Conservation (phyloP, 2,888 invertebrate genomes). For the Eumerus sabulonum region DNA sequence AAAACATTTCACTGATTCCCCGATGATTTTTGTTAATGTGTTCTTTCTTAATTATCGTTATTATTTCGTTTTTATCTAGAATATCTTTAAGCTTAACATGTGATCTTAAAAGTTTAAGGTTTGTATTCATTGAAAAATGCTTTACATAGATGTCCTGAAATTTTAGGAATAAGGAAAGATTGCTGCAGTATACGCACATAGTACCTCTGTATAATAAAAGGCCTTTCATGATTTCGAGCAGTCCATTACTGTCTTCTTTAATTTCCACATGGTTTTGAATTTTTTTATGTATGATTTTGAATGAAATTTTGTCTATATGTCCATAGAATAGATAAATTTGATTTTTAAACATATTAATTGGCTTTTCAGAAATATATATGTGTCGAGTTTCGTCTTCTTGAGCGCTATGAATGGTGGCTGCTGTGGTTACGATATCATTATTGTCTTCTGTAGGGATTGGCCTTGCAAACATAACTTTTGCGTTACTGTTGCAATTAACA, state of each 20-base stretch:
- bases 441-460: not conserved
- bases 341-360: no score
- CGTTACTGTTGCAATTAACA: not conserved
- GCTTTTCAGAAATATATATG: no score
- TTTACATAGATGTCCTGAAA: no score
- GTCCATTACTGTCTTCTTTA: not conserved
- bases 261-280: slow-evolving; percentile 10
- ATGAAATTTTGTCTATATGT: not conserved
- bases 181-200: slow-evolving; percentile 3
- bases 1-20: slow-evolving; percentile 15
- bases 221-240: no score
- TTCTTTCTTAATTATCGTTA: no score
- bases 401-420: not conserved
- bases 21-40: no score
- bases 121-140: slow-evolving; percentile 27
- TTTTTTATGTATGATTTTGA: no score
- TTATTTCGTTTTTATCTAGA: slow-evolving; percentile 15
- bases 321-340: no score
- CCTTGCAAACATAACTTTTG: no score
- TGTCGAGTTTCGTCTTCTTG: no score
- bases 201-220: slow-evolving; percentile 2
- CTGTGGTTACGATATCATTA: slow-evolving; percentile 12
- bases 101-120: slow-evolving; percentile 14
- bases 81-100: slow-evolving; percentile 7
- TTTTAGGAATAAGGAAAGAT: slow-evolving; percentile 19